phyloP scores from a whole-genome alignment of 2,797 vertebrate species.

The Hydrocynus forskahlii region DNA sequence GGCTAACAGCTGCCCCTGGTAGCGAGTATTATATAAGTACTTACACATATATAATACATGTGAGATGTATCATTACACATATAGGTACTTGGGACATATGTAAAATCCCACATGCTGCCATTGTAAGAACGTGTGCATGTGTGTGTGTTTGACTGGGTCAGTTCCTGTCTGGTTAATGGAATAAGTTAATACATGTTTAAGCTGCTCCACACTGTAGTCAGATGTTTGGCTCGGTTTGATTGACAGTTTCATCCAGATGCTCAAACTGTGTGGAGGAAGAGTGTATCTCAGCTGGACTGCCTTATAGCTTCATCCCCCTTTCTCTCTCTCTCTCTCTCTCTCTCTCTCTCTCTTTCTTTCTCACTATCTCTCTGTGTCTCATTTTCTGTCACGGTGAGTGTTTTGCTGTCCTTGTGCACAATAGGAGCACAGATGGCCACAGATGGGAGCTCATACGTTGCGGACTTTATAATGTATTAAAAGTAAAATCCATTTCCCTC shows the following conservation, averaged over 20 bases:
- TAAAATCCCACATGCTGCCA: background rate
- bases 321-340: conserved; percentile 7
- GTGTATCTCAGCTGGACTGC: conserved; percentile 2
- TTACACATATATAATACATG: background rate
- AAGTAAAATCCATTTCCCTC: conserved; percentile 73
- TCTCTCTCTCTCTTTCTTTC: conserved; percentile 28
- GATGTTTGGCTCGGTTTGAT: conserved; percentile 37
- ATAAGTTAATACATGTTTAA: background rate
- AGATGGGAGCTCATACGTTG: conserved; percentile 68
- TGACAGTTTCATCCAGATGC: conserved; percentile 51
- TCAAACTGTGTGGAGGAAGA: background rate
- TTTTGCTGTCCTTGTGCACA: conserved; percentile 68
- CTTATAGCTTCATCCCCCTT: background rate
- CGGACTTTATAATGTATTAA: conserved; percentile 80
- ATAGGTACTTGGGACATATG: too few species aligned
- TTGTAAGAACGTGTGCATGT: background rate
- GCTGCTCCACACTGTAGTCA: conserved; percentile 20
- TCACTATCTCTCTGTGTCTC: conserved; percentile 18
- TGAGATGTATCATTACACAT: too few species aligned
- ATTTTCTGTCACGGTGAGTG: conserved; percentile 15
- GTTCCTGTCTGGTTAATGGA: conserved; percentile 32
- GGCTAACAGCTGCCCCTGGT: too few species aligned
- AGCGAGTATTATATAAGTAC: background rate
- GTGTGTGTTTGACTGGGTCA: conserved; percentile 13
- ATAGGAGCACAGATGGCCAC: conserved; percentile 71